phyloP scores from a whole-genome alignment of 2,113 vertebrate species.

The Psettodes erumei region DNA sequence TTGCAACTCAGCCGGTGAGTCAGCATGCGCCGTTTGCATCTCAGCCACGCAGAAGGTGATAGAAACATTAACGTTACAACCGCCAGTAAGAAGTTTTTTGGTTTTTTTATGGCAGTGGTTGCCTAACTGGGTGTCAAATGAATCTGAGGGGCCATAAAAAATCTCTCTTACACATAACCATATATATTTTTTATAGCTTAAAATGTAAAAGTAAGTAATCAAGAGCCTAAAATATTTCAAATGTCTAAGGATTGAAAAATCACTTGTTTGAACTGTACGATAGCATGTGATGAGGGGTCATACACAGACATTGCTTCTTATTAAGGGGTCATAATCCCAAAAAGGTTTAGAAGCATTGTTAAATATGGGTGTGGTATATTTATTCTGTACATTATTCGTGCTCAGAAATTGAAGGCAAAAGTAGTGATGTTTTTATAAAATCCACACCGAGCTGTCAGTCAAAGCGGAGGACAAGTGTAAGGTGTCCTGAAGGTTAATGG shows the following conservation, averaged over 20 bases:
- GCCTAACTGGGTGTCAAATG: background rate
- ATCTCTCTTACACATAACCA: background rate
- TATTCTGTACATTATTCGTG: background rate
- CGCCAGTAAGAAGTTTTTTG: background rate
- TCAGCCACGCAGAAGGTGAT: background rate
- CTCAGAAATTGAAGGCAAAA: too few relatives aligned
- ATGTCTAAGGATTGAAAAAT: background rate
- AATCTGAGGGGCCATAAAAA: background rate
- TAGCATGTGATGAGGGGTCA: background rate
- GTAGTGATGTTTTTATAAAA: slow-evolving; percentile 33
- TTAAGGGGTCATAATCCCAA: too few relatives aligned
- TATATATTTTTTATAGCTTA: background rate
- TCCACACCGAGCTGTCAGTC: slow-evolving; percentile 73
- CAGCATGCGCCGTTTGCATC: slow-evolving; percentile 20
- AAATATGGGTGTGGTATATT: background rate
- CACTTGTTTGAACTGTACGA: background rate
- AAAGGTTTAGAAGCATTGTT: background rate
- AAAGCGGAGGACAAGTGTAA: slow-evolving; percentile 74
- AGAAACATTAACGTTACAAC: background rate
- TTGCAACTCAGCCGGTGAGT: slow-evolving; percentile 38
- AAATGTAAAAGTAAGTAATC: too few relatives aligned
- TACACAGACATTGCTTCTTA: background rate
- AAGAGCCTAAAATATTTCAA: background rate
- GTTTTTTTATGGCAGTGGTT: background rate
- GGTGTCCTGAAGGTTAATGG: slow-evolving; percentile 83